Evolutionary conservation across 2,113 vertebrate genomes (phyloP).

Genomic region (Microtus montanus): DNA sequence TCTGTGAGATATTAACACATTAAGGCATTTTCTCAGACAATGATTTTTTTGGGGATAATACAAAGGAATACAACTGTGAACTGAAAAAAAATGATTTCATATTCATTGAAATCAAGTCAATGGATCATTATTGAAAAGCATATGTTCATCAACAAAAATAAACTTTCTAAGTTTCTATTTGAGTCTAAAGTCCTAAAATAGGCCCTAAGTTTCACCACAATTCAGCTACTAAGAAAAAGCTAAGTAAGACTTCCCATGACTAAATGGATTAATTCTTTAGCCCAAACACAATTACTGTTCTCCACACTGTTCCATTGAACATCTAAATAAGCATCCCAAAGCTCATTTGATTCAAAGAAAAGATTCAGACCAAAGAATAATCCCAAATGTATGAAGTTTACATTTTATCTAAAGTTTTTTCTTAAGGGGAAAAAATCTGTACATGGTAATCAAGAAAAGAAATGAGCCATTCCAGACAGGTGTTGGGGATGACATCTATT

Average conservation of each 20-base stretch:
- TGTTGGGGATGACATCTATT: constrained; percentile 79
- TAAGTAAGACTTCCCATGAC: constrained; percentile 88
- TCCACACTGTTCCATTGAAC: constrained; percentile 84
- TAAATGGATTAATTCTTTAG: constrained; percentile 91
- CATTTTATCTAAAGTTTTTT: constrained; percentile 80
- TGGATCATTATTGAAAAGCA: constrained; percentile 46
- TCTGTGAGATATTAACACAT: constrained; percentile 22
- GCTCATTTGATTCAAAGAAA: constrained; percentile 86
- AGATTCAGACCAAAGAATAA: constrained; percentile 83
- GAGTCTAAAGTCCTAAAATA: constrained; percentile 78
- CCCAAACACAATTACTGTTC: constrained; percentile 88
- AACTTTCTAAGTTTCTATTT: constrained; percentile 71
- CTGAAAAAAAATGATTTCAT: constrained; percentile 56
- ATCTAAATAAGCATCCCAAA: constrained; percentile 89
- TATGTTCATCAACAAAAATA: constrained; percentile 59
- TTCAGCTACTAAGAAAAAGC: constrained; percentile 77
- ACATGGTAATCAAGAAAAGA: constrained; percentile 71
- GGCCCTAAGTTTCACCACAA: constrained; percentile 72
- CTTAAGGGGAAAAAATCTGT: constrained; percentile 72
- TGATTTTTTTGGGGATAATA: constrained; percentile 19
- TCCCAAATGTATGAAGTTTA: constrained; percentile 82
- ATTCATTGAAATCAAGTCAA: constrained; percentile 57
- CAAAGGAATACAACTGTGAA: constrained; percentile 58
- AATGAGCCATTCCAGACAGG: constrained; percentile 79
- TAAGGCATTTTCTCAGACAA: constrained; percentile 24